These are phyloP conservation scores for Reinhardtius hippoglossoides DNA, from an alignment of 2,113 vertebrate genomes.

Conservation along the genomic window DNA sequence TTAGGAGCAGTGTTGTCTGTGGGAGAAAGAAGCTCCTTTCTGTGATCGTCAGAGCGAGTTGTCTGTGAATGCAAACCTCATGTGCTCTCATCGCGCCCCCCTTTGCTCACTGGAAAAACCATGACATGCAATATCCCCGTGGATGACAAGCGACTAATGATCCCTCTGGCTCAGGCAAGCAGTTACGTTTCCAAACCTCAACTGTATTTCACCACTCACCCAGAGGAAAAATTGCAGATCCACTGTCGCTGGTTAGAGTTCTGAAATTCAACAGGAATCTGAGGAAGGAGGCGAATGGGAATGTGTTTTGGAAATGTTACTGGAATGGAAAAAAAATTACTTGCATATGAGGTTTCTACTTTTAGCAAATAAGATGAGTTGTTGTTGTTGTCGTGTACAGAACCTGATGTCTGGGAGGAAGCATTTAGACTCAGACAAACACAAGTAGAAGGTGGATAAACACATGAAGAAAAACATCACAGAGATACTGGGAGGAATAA, in stretches of 20 bases:
- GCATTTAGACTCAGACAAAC: slow-evolving; percentile 38
- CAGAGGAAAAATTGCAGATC: slow-evolving; percentile 34
- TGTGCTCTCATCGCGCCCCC: background rate
- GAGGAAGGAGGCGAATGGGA: slow-evolving; percentile 44
- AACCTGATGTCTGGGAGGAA: slow-evolving; percentile 24
- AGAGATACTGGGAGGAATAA: slow-evolving; percentile 6
- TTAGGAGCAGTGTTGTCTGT: too few species aligned
- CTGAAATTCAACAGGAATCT: slow-evolving; percentile 66
- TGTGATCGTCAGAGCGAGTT: background rate
- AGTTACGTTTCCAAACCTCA: slow-evolving; percentile 63
- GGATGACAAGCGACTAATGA: slow-evolving; percentile 53
- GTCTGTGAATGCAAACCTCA: slow-evolving; percentile 24
- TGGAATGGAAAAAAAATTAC: slow-evolving; percentile 15
- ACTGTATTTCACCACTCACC: slow-evolving; percentile 44
- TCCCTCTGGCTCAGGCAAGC: slow-evolving; percentile 48
- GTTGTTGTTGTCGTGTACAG: slow-evolving; percentile 46
- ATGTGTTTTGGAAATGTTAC: slow-evolving; percentile 64
- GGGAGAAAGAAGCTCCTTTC: background rate
- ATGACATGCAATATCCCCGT: slow-evolving; percentile 38
- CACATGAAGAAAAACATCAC: slow-evolving; percentile 5
- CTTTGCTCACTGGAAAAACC: slow-evolving; percentile 49
- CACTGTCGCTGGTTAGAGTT: slow-evolving; percentile 53
- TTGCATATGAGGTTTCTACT: slow-evolving; percentile 29
- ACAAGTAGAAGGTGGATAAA: slow-evolving; percentile 30
- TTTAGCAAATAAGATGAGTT: slow-evolving; percentile 46